These are phyloP conservation scores for Balaenoptera acutorostrata DNA, from an alignment of 2,113 vertebrate species.

Conservation along the genomic window DNA sequence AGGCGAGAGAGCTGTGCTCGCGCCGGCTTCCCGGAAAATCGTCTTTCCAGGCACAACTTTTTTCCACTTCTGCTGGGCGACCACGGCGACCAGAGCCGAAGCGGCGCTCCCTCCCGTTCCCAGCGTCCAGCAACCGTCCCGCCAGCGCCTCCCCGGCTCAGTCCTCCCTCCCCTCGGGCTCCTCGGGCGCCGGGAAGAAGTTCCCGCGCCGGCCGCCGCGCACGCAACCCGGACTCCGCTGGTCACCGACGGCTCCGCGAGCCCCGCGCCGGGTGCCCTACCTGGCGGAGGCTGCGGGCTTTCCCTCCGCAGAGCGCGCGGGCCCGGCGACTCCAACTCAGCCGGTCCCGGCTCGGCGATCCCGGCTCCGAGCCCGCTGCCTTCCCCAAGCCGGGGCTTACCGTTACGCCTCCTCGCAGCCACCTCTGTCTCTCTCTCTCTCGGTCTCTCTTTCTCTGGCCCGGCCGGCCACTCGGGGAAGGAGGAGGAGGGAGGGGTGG, in stretches of 20 bases:
- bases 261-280: neutral
- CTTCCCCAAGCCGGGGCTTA: slow-evolving; percentile 12
- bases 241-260: neutral
- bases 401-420: slow-evolving; percentile 23
- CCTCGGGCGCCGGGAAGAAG: neutral
- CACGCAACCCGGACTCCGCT: neutral
- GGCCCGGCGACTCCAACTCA: neutral
- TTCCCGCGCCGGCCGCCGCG: neutral
- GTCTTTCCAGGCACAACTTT: slow-evolving; percentile 26
- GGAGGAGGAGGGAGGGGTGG: neutral
- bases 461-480: neutral
- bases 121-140: neutral
- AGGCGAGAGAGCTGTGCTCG: neutral
- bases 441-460: neutral
- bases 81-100: neutral
- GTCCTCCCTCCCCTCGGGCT: neutral
- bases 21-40: neutral
- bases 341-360: neutral
- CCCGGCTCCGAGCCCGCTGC: neutral
- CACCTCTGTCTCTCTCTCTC: neutral
- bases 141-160: neutral
- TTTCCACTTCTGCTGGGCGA: neutral
- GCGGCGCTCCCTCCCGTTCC: neutral
- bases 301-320: neutral
- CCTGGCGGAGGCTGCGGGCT: neutral